Conservation (phyloP, 2,113 vertebrate species). For the Lepus europaeus region DNA sequence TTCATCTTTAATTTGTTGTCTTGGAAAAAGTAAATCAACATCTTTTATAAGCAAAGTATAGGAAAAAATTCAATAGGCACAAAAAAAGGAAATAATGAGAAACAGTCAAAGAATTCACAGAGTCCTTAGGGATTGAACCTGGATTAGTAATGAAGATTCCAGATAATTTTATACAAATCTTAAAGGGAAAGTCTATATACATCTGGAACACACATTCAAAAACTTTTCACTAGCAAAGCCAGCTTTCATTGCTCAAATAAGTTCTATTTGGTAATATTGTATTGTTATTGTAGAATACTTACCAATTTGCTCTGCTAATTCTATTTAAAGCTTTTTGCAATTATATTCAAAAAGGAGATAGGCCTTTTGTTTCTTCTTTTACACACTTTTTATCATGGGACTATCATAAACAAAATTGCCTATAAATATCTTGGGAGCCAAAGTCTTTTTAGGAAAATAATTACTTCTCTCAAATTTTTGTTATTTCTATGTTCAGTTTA, state of each 20-base stretch:
- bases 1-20: not conserved
- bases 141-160: not conserved
- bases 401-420: constrained; percentile 1
- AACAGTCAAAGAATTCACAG: not conserved
- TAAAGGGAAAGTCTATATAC: not conserved
- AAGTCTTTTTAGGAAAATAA: constrained; percentile 34
- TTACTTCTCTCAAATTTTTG: constrained; percentile 10
- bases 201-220: not conserved
- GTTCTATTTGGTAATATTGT: not conserved
- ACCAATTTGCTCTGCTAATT: not conserved
- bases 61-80: not conserved
- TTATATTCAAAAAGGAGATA: constrained; percentile 33
- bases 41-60: not conserved
- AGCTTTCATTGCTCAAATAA: not conserved
- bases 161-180: not conserved
- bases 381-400: not conserved
- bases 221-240: not conserved
- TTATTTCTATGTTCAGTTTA: not conserved
- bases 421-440: constrained; percentile 4
- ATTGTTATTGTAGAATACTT: not conserved
- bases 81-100: constrained; percentile 27
- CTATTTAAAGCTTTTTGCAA: not conserved
- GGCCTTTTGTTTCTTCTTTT: constrained; percentile 4
- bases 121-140: not conserved
- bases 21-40: constrained; percentile 6